Evolutionary conservation across 2,888 invertebrate genomes (phyloP), one percentile per base, ranked within the genome.

Genomic region (Synanthedon andrenaeformis): DNA sequence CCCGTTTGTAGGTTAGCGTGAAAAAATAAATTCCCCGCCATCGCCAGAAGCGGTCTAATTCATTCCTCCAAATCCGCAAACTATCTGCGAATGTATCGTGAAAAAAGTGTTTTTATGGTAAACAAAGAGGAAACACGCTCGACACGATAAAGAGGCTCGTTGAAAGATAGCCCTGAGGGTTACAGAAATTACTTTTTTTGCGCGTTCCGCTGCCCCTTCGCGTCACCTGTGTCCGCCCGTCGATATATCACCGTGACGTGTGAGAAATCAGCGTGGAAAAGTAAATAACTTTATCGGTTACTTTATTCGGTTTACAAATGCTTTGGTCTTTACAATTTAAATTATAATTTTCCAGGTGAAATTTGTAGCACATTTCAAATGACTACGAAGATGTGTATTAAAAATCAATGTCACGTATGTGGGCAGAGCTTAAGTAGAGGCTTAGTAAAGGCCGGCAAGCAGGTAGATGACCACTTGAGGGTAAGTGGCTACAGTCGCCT

Each of bases 101-200:
- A 13, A 35, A 51, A 51, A 35, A 52, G 42, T 28, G 17, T 14
- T 42, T 51, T 52, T 52, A 52, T 42, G 41, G 42, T 41, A 52
- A 52, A 52, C 51, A 52, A 52, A 42, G 17, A 14, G 42, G 23
- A 17, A 17, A 19, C 59, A 61, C 35, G 61, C 60, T 54, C 57
- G 55, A 54, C 54, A 52, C 64, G 62, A 64, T 62, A 64, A 64
- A 63, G 55, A 62, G 61, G 51, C 60, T 57, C 54, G 62, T 57
- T 61, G 61, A 61, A 59, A 62, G 64, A 63, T 63, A 55, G 64
- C 63, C 63, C 55, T 57, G 54, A 62, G 64, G 63, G 60, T 58
- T 58, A 58, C 17, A 61, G 58, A 62, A 62, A 63, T 60, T 62
- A 62, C 57, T 63, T 63, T 61, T 35, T 17, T 14, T 54, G 58